phyloP scores from a whole-genome alignment of 2,113 vertebrate species.

The Holacanthus passer region DNA sequence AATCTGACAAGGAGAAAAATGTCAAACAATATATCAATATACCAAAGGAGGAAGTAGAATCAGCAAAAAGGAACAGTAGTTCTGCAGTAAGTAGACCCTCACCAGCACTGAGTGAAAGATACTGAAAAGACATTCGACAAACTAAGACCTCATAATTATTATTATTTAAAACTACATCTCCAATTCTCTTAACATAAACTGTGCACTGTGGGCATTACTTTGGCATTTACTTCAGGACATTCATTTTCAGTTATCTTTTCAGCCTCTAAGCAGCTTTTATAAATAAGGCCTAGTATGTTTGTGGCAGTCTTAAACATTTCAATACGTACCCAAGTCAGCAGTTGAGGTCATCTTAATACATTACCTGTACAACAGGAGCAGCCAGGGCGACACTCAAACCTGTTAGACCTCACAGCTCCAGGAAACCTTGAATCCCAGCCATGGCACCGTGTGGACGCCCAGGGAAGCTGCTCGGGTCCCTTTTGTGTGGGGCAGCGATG shows the following conservation, averaged over 20 bases:
- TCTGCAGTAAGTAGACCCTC: background rate
- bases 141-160: background rate
- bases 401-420: background rate
- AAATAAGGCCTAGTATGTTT: background rate
- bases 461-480: background rate
- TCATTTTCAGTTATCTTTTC: background rate
- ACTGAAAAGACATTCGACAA: background rate
- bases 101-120: background rate
- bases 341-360: constrained; percentile 40
- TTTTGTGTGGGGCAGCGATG: constrained; percentile 8
- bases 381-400: constrained; percentile 26
- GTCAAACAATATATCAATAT: no score
- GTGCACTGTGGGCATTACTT: background rate
- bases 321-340: constrained; percentile 58
- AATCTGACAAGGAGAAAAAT: background rate
- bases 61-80: no score
- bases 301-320: background rate
- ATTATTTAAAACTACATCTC: background rate
- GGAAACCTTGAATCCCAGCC: constrained; percentile 1
- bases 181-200: background rate
- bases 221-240: background rate
- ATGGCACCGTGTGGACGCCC: background rate
- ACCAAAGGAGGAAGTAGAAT: no score
- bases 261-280: background rate
- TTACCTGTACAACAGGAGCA: constrained; percentile 52